Percentiles rank a stretch among this genome's conserved stretches.
Evolutionary conservation across 2,797 vertebrate species (phyloP).

Genomic region (Phataginus tetradactyla): DNA sequence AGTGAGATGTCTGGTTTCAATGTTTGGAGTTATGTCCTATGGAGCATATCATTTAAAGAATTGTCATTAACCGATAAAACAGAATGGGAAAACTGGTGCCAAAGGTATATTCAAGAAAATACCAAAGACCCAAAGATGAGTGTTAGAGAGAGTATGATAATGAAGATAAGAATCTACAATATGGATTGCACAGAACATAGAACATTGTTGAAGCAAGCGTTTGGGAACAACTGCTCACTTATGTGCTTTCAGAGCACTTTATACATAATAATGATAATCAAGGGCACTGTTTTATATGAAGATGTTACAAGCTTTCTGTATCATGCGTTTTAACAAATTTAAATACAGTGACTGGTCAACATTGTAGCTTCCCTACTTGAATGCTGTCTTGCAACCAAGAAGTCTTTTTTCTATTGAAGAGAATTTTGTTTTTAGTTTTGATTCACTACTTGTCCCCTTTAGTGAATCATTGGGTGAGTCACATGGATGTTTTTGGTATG

Average conservation of each 20-base stretch:
- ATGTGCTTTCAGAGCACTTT: conserved; percentile 33
- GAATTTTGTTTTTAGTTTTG: conserved; percentile 45
- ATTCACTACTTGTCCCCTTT: not conserved
- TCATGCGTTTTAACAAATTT: not conserved
- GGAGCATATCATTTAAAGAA: conserved; percentile 49
- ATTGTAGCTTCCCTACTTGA: not conserved
- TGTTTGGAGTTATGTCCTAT: conserved; percentile 73
- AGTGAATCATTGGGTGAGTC: conserved; percentile 20
- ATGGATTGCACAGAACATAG: conserved; percentile 68
- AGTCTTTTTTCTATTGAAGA: not conserved
- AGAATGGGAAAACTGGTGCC: conserved; percentile 81
- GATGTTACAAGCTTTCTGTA: not conserved
- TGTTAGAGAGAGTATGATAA: conserved; percentile 58
- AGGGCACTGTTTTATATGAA: not conserved
- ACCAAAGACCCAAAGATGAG: conserved; percentile 86
- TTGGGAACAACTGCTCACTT: not conserved
- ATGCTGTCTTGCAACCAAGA: conserved; percentile 24
- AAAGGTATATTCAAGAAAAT: conserved; percentile 84
- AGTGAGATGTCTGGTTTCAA: conserved; percentile 70
- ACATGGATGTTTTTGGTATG: not conserved
- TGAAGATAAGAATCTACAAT: conserved; percentile 71
- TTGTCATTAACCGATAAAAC: conserved; percentile 70
- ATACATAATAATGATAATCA: not conserved
- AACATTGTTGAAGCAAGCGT: conserved; percentile 18
- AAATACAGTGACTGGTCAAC: not conserved